Conservation (phyloP, 2,888 invertebrate genomes). For the Bedellia somnulentella region DNA sequence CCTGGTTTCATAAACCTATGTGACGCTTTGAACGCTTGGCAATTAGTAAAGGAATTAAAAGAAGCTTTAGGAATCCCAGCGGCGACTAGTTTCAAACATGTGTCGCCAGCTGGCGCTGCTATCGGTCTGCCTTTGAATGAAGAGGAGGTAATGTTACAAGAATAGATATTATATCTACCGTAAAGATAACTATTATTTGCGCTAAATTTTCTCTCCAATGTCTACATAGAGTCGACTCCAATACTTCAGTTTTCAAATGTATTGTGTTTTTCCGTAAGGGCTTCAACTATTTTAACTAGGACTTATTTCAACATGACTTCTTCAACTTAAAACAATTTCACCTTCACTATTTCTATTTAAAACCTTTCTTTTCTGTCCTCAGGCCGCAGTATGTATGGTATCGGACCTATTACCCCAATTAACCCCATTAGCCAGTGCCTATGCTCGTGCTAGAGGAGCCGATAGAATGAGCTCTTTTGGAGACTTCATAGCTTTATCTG, state of each 20-base stretch:
- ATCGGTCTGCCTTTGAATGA: constrained; percentile 78
- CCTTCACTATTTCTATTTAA: too few species aligned
- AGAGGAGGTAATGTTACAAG: constrained; percentile 65
- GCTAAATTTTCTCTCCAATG: too few species aligned
- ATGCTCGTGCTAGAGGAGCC: constrained; percentile 94
- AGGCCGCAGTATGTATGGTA: constrained; percentile 93
- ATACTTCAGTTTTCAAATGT: too few species aligned
- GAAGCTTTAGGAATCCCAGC: constrained; percentile 81
- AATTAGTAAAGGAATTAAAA: constrained; percentile 87
- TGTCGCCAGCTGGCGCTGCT: constrained; percentile 97
- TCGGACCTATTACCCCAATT: constrained; percentile 75
- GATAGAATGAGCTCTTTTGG: constrained; percentile 99
- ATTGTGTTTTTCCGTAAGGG: too few species aligned
- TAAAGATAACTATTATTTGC: too few species aligned
- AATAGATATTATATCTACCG: constrained; percentile 6
- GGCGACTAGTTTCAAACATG: constrained; percentile 97
- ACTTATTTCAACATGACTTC: too few species aligned
- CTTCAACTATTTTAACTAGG: too few species aligned
- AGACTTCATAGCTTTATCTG: constrained; percentile 94
- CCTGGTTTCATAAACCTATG: constrained; percentile 98
- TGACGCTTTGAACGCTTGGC: constrained; percentile 97
- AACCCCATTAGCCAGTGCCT: constrained; percentile 85
- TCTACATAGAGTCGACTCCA: too few species aligned
- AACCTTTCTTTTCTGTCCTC: too few species aligned
- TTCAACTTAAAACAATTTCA: too few species aligned